These are phyloP conservation scores for Ceratosolen fusciceps DNA, from an alignment of 1,140 invertebrate species.

Conservation along the genomic window DNA sequence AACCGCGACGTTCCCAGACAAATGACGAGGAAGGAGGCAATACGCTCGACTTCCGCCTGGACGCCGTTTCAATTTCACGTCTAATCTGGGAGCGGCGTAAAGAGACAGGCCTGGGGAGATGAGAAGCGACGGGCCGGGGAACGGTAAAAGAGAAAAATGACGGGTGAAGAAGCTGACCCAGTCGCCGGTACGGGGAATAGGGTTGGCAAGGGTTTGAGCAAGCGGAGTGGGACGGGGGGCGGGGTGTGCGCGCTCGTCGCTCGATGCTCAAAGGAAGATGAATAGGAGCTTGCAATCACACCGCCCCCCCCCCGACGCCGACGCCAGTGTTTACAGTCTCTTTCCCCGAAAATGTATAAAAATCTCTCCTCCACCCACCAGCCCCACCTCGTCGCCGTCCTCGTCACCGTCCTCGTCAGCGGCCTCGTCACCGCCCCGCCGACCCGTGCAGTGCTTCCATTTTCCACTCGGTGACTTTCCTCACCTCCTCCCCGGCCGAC, in stretches of 20 bases:
- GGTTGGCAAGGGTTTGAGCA: too few relatives aligned
- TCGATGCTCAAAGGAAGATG: conserved; percentile 1
- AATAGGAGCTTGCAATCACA: conserved; percentile 24
- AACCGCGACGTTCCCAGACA: not conserved
- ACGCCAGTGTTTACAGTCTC: not conserved
- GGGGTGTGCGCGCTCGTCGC: not conserved
- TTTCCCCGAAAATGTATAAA: conserved; percentile 6
- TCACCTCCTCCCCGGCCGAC: not conserved
- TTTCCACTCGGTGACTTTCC: not conserved
- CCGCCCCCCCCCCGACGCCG: not conserved
- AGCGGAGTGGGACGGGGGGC: not conserved
- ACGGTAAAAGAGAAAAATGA: not conserved
- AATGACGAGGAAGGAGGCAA: not conserved
- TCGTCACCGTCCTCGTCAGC: too few relatives aligned
- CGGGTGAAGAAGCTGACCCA: too few relatives aligned
- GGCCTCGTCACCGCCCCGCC: too few relatives aligned
- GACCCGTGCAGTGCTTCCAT: conserved; percentile 26
- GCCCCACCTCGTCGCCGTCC: too few relatives aligned
- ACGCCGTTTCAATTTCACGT: not conserved
- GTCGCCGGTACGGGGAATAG: too few relatives aligned
- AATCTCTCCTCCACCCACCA: not conserved
- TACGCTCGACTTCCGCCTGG: not conserved
- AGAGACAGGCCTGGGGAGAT: not conserved
- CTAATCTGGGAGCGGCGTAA: not conserved
- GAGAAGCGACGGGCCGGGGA: not conserved